Evolutionary conservation across 2,113 vertebrate genomes (phyloP), one percentile per base, ranked within the genome.

Genomic region (Channa argus): DNA sequence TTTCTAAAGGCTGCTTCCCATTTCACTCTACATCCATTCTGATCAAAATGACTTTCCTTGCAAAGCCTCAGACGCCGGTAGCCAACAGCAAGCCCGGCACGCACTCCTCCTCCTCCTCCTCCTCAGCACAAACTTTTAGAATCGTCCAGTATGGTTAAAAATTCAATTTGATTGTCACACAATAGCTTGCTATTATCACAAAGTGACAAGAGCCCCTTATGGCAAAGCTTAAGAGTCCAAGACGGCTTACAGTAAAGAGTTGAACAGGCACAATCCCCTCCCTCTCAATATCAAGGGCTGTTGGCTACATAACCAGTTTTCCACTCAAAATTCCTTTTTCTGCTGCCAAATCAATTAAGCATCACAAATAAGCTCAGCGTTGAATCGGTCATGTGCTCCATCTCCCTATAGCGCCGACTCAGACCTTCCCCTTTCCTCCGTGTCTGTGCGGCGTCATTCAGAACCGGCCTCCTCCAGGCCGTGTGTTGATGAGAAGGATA

Each of bases 281-380:
- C 63, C 1, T 44, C 82, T 78, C 63, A 34, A 41, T 64, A 77
- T 72, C 59, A 0, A 45, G 49, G 67, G 79, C 87, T 80, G 84
- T 50, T 65, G 87, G 87, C 88, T 64, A 87, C 78, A 86, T 63
- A 87, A 79, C 63, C n/a, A 52, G 75, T 67, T 68, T 68, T 71
- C 38, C 60, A 56, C 67, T 74, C 71, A 71, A 68, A 81, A 77
- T 46, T 52, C 46, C n/a, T 38, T 45, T 56, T 77, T 80, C 66
- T 82, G 72, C 77, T 46, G 76, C 58, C 77, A 61, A 90, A 92
- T 91, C 89, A 89, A 91, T 90, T 86, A 86, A 84, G 86, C 88
- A 81, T 90, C 82, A 63, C 83, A 77, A 88, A 87, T 74, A 71
- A 69, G 79, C 79, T 76, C 45, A 14, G 82, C 86, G 85, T 78